Percentiles rank a stretch among this genome's conserved stretches.
Conservation (phyloP, 2,888 invertebrate genomes). For the Lepidochitona cinerea region DNA sequence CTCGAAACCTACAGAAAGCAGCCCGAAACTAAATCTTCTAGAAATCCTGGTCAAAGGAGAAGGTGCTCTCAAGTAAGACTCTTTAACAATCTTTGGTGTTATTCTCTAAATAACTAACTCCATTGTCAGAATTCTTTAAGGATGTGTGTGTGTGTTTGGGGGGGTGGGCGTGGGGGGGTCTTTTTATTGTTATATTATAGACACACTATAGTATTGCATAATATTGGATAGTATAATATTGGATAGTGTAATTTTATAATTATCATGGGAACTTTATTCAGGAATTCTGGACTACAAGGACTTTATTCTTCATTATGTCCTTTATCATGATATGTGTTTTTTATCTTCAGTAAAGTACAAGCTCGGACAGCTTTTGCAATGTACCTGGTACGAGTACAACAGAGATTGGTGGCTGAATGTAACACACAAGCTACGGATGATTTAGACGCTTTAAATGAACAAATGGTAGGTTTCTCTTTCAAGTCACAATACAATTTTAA, state of each 20-base stretch:
- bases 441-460: conserved; percentile 68
- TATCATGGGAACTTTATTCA: neutral
- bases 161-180: neutral
- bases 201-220: neutral
- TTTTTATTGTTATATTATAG: neutral
- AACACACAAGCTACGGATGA: conserved; percentile 45
- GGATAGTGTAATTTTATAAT: neutral
- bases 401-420: conserved; percentile 54
- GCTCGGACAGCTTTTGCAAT: conserved; percentile 70
- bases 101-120: no score
- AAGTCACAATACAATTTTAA: no score
- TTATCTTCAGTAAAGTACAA: conserved; percentile 64
- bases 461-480: conserved; percentile 69
- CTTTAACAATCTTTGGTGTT: no score
- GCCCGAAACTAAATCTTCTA: conserved; percentile 61
- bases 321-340: neutral
- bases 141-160: no score
- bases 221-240: neutral
- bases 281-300: neutral
- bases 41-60: conserved; percentile 58
- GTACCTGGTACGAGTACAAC: conserved; percentile 68
- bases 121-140: no score
- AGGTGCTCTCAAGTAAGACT: conserved; percentile 55
- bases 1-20: conserved; percentile 7
- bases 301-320: neutral